Evolutionary conservation across 23 tunicate species (phyloP), one percentile per base, ranked within the genome.

Genomic region (Botrylloides violaceus): DNA sequence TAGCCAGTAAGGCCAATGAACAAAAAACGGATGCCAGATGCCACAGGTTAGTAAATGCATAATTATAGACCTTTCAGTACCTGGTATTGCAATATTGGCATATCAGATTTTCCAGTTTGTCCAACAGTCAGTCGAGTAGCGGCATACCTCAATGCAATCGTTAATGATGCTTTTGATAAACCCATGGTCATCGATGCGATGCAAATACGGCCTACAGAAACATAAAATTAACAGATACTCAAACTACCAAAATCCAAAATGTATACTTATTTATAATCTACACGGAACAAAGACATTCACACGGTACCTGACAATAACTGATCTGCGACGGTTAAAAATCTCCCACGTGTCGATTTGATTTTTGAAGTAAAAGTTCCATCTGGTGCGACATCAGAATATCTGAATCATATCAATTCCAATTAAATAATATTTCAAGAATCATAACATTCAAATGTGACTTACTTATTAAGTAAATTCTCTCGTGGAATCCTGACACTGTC

Each of bases 111-210:
- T 28, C 98, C 98, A 12, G 39, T 34, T 36, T 65, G 70, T 20
- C 98, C 98, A 6, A 93, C 98, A 4, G 98, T 93, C 64, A 93
- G 66, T 71, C 98, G 37, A 33, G 98, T 93, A 3, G 92, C 87
- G 1, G 94, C 94, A 63, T 93, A 93, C 48, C 94, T 66, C 49
- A 93, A 33, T 7, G 98, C 98, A 25, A 72, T 70, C 20, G 98
- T 66, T 61, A 93, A 61, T 20, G 92, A 47, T 15, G 98, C 98
- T 64, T 93, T 93, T 12, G 98, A 34, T 29, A 78, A 84, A 12
- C 98, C 98, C 84, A 84, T 86, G 39, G 83, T 58, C 98, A 93
- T 93, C 2, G 98, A 85, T n/a, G 98, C 98, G 62, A 93, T 93
- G 81, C 98, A 93, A n/a, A 93, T 86, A 27, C 98, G 79, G 21